These are phyloP conservation scores for Crypturellus undulatus DNA, from an alignment of 2,113 vertebrate genomes.

Conservation along the genomic window DNA sequence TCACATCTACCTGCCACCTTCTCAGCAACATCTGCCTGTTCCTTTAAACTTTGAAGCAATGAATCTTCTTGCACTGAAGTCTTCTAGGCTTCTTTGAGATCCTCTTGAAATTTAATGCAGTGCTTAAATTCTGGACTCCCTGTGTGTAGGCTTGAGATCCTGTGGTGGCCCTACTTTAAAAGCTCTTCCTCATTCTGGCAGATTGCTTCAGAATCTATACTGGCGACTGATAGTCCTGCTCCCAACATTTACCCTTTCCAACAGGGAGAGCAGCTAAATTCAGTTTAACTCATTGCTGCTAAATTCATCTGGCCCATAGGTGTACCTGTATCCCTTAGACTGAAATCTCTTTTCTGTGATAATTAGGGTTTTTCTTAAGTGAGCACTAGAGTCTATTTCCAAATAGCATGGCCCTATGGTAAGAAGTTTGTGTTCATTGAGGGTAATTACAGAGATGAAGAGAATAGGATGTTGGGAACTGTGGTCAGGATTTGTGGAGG, in stretches of 20 bases:
- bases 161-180: not conserved
- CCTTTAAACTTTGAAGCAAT: not conserved
- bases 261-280: not conserved
- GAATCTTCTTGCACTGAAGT: not conserved
- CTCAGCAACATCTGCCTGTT: not conserved
- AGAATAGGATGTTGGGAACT: not conserved
- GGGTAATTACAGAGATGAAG: not conserved
- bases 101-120: not conserved
- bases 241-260: not conserved
- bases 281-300: not conserved
- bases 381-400: not conserved
- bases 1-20: not conserved
- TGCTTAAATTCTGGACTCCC: not conserved
- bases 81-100: not conserved
- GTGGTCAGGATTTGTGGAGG: not conserved
- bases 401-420: not conserved
- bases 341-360: not conserved
- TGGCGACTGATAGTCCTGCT: not conserved
- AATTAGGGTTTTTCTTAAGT: not conserved
- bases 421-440: not conserved
- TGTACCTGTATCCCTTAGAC: not conserved
- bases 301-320: not conserved
- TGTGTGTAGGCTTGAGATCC: not conserved
- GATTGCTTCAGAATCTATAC: not conserved
- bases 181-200: not conserved